phyloP scores from a whole-genome alignment of 2,113 vertebrate species.

The Phrynosoma platyrhinos region DNA sequence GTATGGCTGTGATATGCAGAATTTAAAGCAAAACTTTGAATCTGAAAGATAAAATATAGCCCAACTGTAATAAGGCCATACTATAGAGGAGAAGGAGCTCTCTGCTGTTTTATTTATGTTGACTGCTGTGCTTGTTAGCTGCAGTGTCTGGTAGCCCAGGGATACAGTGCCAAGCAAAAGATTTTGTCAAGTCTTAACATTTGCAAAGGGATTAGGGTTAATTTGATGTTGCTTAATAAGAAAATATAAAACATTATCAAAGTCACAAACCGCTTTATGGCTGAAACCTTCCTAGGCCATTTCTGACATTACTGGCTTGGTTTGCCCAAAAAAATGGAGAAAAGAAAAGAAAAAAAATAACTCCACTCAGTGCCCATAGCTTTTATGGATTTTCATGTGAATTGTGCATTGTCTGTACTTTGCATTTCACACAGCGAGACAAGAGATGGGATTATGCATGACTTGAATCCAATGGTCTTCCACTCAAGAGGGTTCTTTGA shows the following conservation, averaged over 20 bases:
- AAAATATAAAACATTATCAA: conserved; percentile 67
- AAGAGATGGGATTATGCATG: not conserved
- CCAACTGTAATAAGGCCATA: conserved; percentile 62
- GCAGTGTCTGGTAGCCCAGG: conserved; percentile 32
- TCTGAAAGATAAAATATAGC: conserved; percentile 74
- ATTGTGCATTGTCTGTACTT: not conserved
- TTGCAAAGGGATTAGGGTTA: conserved; percentile 65
- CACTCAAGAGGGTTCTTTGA: not conserved
- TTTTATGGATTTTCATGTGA: not conserved
- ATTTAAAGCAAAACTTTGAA: conserved; percentile 85
- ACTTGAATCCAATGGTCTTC: not conserved
- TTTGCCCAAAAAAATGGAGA: conserved; percentile 14
- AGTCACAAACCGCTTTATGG: conserved; percentile 66
- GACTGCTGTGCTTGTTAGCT: conserved; percentile 66
- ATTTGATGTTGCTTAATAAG: conserved; percentile 59
- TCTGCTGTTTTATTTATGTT: conserved; percentile 59
- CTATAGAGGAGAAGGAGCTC: conserved; percentile 51
- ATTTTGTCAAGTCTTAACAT: conserved; percentile 63
- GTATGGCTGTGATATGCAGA: conserved; percentile 85
- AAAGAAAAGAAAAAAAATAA: not conserved
- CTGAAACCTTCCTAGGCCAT: conserved; percentile 57
- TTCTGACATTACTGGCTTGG: conserved; percentile 45
- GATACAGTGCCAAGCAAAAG: conserved; percentile 56
- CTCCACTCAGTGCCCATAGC: not conserved
- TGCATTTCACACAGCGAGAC: not conserved